A percentile compares a stretch with the other conserved stretches of the same genome.
Conservation (phyloP, 2,113 vertebrate genomes). For the Leptodactylus fuscus region DNA sequence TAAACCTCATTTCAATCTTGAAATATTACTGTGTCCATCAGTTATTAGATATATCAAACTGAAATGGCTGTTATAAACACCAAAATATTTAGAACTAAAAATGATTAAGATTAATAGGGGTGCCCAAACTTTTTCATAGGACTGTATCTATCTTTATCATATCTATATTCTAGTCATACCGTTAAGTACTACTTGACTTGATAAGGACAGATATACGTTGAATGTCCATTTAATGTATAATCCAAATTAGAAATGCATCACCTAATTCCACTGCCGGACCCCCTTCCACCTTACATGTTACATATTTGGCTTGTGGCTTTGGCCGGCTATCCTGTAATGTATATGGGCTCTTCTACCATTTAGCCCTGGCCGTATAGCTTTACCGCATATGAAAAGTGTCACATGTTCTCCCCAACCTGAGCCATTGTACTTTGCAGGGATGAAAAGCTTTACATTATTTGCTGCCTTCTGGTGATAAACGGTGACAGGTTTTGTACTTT, state of each 20-base stretch:
- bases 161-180: neutral
- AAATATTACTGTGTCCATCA: too few species aligned
- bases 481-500: conserved; percentile 20
- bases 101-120: too few species aligned
- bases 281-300: too few species aligned
- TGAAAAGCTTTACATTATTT: conserved; percentile 8
- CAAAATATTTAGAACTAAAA: too few species aligned
- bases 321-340: neutral
- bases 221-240: neutral
- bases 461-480: conserved; percentile 10
- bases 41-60: too few species aligned
- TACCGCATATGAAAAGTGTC: neutral
- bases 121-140: too few species aligned
- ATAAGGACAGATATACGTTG: neutral
- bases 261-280: neutral
- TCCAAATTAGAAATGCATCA: neutral
- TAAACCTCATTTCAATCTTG: too few species aligned
- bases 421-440: neutral
- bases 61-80: too few species aligned
- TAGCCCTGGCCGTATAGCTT: neutral
- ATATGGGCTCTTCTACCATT: neutral
- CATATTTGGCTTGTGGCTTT: too few species aligned
- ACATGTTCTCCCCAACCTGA: neutral
- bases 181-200: conserved; percentile 2
- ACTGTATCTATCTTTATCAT: too few species aligned